Conservation (phyloP, 2,888 invertebrate species). For the Onthophagus sagittarius region DNA sequence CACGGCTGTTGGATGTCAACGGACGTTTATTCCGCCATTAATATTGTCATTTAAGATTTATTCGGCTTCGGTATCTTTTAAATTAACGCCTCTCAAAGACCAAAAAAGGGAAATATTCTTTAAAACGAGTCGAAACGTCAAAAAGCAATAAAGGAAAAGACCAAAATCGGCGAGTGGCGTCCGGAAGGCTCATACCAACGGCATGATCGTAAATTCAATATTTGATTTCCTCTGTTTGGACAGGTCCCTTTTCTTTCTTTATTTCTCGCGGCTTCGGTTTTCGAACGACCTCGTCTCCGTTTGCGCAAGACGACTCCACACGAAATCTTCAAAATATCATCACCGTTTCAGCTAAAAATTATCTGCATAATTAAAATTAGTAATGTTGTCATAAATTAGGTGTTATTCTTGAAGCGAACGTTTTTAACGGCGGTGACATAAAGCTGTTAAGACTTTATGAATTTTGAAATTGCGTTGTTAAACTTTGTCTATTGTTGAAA, state of each 20-base stretch:
- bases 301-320: too few species aligned
- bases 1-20: background rate
- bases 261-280: background rate
- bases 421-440: background rate
- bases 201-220: slow-evolving; percentile 19
- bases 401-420: background rate
- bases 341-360: too few species aligned
- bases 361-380: too few species aligned
- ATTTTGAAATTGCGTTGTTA: background rate
- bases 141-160: background rate
- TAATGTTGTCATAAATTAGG: too few species aligned
- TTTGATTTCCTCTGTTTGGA: slow-evolving; percentile 23
- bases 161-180: background rate
- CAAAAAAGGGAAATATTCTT: background rate
- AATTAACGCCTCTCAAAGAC: background rate
- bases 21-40: background rate
- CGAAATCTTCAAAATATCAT: too few species aligned
- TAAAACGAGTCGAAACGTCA: background rate
- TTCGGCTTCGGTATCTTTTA: background rate
- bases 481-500: background rate
- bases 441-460: background rate
- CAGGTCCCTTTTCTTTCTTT: background rate
- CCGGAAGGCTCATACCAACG: background rate
- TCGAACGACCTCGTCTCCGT: background rate
- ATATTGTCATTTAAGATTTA: background rate